Base-by-base conservation (phyloP, 2,797 vertebrate species). In the Diplodus puntazzo region DNA sequence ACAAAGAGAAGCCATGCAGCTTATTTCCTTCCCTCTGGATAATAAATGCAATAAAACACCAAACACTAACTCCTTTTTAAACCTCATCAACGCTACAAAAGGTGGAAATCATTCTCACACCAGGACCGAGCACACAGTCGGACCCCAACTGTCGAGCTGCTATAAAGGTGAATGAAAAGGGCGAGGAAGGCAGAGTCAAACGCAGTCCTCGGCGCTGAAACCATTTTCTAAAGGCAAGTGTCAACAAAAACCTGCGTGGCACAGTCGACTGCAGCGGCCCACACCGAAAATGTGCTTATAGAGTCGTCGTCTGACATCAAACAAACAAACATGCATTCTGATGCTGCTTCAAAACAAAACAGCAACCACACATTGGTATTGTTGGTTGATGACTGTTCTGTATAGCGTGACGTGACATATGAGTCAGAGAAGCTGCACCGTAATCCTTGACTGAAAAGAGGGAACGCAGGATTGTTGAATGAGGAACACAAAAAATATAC, bases 281-380 rank as follows among this genome's bases (percentile, higher is more conserved):
- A 50, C 49, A 54, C 61, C 78, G 77, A 81, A 80, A 80, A 65
- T 55, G 70, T 85, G 52, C 61, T 49, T 43, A 74, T 81, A 27
- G 54, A 77, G 55, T 82, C 20, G 69, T 58, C 43, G 45, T 70
- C 81, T 88, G 78, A 81, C 62, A 78, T 86, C 55, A 78, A 85
- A 77, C 48, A 34, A 21, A 17, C 69, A 81, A 72, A 85, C 45
- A 60, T 66, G 39, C 54, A 72, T 59, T 79, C 43, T 66, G 25
- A 71, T 42, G 59, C 70, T 81, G 70, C 11, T 50, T 71, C 75
- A 79, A 69, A 79, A 55, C 30, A 39, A 3, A 59, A 46, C 45
- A 46, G 14, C 1, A 11, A 43, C 46, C 62, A 42, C 43, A 42
- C 20, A 61, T 59, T 58, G 68, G 59, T 66, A 21, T 25, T 75